These are phyloP conservation scores for Schizopygopsis pylzovi DNA, from an alignment of 2,797 vertebrate genomes.

Conservation along the genomic window DNA sequence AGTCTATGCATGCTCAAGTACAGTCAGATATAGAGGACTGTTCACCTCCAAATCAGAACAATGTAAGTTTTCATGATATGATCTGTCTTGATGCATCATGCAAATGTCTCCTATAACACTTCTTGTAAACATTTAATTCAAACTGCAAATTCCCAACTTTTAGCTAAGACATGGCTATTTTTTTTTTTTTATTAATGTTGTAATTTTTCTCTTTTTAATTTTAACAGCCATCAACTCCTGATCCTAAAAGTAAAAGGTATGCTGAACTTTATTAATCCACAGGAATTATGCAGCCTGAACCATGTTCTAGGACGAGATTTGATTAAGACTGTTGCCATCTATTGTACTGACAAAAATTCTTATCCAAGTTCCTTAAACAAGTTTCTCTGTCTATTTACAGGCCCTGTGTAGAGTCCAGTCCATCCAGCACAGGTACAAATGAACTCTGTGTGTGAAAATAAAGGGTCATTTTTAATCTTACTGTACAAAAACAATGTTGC, in stretches of 20 bases:
- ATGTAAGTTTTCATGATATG: conserved; percentile 53
- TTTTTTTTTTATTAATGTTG: not conserved
- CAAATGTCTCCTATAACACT: not conserved
- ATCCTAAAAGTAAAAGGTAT: conserved; percentile 24
- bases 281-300: not conserved
- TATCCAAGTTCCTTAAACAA: not conserved
- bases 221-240: conserved; percentile 11
- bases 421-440: not conserved
- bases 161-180: not conserved
- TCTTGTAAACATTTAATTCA: not conserved
- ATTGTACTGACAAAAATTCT: not conserved
- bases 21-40: conserved; percentile 67
- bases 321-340: not conserved
- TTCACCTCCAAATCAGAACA: not conserved
- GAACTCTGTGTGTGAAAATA: not conserved
- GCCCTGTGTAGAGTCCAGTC: not conserved
- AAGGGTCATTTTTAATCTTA: not conserved
- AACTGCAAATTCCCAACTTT: not conserved
- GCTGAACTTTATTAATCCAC: not conserved
- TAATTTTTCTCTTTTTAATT: not conserved
- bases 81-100: not conserved
- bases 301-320: not conserved
- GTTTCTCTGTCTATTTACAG: not conserved
- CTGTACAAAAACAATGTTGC: not conserved
- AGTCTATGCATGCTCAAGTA: conserved; percentile 53